Evolutionary conservation across 2,797 vertebrate species (phyloP), one percentile per base, ranked within the genome.

Genomic region (Phoebastria nigripes): DNA sequence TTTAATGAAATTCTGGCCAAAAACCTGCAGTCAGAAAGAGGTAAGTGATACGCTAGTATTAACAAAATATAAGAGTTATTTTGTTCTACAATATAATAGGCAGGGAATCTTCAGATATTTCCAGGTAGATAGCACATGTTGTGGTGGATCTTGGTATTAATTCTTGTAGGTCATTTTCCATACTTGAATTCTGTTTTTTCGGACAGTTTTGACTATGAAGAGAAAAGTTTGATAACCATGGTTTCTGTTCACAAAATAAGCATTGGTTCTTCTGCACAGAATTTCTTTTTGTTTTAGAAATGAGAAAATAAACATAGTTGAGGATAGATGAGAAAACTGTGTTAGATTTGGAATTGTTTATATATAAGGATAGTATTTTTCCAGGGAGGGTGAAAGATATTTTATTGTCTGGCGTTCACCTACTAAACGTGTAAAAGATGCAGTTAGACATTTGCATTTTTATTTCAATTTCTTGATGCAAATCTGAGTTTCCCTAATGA

Each of bases 21-120:
- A 99, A 98, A 99, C 99, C 16, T 99, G 99, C 99, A 99, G 99
- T 99, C 99, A 99, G 98, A 99, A 99, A 98, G 99, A 99, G 98
- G 99, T 99, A 97, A 96, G 97, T 84, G 39, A 47, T 55, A 35
- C 11, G 3, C 61, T 89, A 14, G 2, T 71, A 14, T 90, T 52
- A 65, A 13, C 9, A 24, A 47, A 49, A 33, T 9, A 5, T 15
- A 8, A 8, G 7, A n/a, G 3, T 37, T 33, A 28, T 7, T 70
- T 87, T 90, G 4, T 37, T 84, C 16, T 84, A 10, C 12, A 35
- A 0, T 16, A 5, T 21, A 47, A 37, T n/a, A 66, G 44, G 5
- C 26, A 87, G 33, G 9, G 8, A 69, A 37, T 73, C 46, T 76
- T 74, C 20, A 58, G 49, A 7, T 89, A 44, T 54, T 65, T 70